Conservation (phyloP, 2,888 invertebrate species). For the Pterostichus madidus region DNA sequence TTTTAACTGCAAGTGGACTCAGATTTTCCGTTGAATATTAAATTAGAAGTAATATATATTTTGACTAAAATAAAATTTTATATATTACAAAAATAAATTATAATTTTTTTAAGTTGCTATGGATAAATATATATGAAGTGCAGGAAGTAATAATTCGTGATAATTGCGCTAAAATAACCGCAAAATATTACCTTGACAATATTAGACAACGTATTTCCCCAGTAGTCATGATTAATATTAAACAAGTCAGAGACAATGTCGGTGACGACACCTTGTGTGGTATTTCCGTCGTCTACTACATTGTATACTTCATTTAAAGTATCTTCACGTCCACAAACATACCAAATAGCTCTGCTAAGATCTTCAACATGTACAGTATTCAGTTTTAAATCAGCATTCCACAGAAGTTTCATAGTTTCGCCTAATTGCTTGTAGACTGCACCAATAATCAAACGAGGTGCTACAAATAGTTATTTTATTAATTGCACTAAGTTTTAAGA, state of each 20-base stretch:
- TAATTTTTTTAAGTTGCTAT: too few relatives aligned
- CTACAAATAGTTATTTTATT: conserved; percentile 77
- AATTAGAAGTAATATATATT: too few relatives aligned
- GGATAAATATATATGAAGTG: background rate
- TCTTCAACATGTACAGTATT: conserved; percentile 94
- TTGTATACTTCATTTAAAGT: conserved; percentile 84
- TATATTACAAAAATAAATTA: too few relatives aligned
- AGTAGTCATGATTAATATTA: conserved; percentile 91
- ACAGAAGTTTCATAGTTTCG: conserved; percentile 94
- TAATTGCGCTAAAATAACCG: background rate
- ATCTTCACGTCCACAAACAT: conserved; percentile 77
- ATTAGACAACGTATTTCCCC: conserved; percentile 89
- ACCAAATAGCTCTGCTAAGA: conserved; percentile 90
- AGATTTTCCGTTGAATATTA: too few relatives aligned
- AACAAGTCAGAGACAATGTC: conserved; percentile 90
- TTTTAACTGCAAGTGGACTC: too few relatives aligned
- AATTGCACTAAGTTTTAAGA: background rate
- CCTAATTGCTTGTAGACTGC: conserved; percentile 92
- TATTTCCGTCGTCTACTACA: conserved; percentile 89
- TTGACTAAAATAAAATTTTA: too few relatives aligned
- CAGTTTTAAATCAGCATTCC: conserved; percentile 90
- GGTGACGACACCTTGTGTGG: conserved; percentile 91
- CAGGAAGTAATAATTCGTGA: conserved; percentile 1
- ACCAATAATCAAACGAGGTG: conserved; percentile 91
- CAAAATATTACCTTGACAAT: conserved; percentile 82